Conservation (phyloP, 2,797 vertebrate genomes). For the Anomalospiza imberbis region DNA sequence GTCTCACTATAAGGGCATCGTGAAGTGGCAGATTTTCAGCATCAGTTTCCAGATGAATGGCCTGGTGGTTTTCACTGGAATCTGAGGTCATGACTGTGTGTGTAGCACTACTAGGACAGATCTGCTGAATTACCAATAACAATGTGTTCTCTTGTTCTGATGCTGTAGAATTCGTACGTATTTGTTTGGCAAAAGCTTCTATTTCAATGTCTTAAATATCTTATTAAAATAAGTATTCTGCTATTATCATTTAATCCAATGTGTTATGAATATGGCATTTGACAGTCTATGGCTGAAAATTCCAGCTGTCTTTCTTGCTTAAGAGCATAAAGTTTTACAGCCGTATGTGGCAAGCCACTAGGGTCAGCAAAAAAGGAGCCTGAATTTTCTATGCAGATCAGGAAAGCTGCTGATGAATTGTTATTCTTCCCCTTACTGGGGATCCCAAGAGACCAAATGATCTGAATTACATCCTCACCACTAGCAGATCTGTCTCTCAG, state of each 20-base stretch:
- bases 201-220: neutral
- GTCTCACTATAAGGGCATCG: neutral
- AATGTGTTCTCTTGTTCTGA: neutral
- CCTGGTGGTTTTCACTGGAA: neutral
- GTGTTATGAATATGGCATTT: constrained; percentile 31
- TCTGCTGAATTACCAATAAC: neutral
- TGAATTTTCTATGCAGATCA: constrained; percentile 13
- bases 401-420: neutral
- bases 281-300: constrained; percentile 39
- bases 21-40: neutral
- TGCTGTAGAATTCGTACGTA: neutral
- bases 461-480: constrained; percentile 1
- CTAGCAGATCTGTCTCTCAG: neutral
- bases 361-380: constrained; percentile 17
- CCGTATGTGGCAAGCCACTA: neutral
- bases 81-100: neutral
- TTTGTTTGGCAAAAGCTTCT: neutral
- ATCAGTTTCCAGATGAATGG: neutral
- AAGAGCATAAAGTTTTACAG: constrained; percentile 25
- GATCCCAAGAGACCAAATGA: neutral
- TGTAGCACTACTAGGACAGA: neutral
- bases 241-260: constrained; percentile 42
- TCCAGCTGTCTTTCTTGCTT: constrained; percentile 49
- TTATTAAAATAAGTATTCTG: constrained; percentile 28
- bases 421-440: constrained; percentile 10